These are phyloP conservation scores for Cossypha dichroa DNA, from an alignment of 2,797 vertebrate genomes.

Conservation along the genomic window DNA sequence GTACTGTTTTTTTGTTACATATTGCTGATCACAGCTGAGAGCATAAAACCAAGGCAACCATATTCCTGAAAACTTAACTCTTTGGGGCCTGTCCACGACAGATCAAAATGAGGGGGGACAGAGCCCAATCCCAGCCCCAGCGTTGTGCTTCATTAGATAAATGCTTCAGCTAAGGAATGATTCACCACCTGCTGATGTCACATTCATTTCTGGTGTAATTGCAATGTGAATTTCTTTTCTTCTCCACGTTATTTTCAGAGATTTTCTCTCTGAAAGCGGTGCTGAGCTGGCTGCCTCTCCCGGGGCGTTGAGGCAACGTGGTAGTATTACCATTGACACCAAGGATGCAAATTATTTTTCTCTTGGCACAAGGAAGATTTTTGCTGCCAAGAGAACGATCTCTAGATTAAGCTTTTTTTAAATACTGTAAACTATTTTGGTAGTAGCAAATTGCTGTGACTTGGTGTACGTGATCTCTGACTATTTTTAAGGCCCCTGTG, in stretches of 20 bases:
- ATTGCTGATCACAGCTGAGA: constrained; percentile 60
- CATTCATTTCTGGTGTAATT: background rate
- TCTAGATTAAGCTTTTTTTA: constrained; percentile 68
- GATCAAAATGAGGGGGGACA: background rate
- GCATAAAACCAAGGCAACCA: constrained; percentile 51
- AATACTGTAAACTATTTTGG: constrained; percentile 73
- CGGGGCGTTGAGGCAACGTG: constrained; percentile 37
- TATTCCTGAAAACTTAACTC: constrained; percentile 49
- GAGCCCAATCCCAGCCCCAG: background rate
- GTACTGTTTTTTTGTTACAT: constrained; percentile 44
- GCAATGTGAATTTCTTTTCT: constrained; percentile 30
- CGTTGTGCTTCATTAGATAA: background rate
- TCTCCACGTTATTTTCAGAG: background rate
- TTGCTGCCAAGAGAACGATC: constrained; percentile 65
- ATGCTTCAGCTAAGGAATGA: background rate
- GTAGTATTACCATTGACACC: constrained; percentile 61
- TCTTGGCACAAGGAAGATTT: constrained; percentile 60
- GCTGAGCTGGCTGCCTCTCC: constrained; percentile 54
- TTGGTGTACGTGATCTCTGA: constrained; percentile 49
- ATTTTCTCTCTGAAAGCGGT: background rate
- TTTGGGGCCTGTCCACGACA: background rate
- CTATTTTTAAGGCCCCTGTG: constrained; percentile 57
- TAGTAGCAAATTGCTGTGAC: constrained; percentile 55
- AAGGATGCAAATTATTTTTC: constrained; percentile 66
- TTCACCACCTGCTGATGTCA: constrained; percentile 53